Conservation (phyloP, 2,113 vertebrate species). For the Leucoraja erinaceus region DNA sequence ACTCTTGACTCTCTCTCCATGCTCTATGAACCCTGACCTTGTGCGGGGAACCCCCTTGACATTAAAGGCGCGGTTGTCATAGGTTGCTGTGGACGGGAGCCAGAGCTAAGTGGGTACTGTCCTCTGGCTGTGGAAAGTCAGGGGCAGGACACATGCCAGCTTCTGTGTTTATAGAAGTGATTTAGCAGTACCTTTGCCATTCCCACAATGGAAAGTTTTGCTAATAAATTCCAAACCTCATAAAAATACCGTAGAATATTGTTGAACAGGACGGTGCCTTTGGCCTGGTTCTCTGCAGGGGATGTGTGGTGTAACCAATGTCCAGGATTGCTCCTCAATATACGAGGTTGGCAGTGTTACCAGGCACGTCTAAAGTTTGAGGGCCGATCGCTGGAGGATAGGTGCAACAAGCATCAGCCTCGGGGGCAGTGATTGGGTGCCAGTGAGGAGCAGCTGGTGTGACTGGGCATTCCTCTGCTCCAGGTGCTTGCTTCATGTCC, state of each 20-base stretch:
- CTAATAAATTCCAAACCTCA: background rate
- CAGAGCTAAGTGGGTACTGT: no score
- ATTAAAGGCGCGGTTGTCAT: no score
- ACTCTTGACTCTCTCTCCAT: no score
- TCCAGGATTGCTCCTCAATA: no score
- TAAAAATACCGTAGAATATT: background rate
- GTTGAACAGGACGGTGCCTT: background rate
- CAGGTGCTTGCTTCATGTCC: no score
- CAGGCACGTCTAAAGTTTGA: background rate
- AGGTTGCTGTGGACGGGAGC: no score
- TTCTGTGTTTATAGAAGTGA: no score
- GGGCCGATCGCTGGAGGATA: background rate
- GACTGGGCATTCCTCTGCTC: no score
- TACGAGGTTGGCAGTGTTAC: background rate
- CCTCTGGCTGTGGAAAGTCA: no score
- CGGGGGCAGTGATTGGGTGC: background rate
- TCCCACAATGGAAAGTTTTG: background rate
- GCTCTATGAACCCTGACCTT: no score
- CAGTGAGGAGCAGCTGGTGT: no score
- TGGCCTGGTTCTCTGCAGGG: background rate
- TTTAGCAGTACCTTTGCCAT: background rate
- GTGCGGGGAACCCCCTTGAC: no score
- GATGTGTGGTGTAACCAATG: background rate
- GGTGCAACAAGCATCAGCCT: background rate
- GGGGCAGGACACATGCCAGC: background rate